Conservation (phyloP, 2,797 vertebrate species). For the Linurgus olivaceus region DNA sequence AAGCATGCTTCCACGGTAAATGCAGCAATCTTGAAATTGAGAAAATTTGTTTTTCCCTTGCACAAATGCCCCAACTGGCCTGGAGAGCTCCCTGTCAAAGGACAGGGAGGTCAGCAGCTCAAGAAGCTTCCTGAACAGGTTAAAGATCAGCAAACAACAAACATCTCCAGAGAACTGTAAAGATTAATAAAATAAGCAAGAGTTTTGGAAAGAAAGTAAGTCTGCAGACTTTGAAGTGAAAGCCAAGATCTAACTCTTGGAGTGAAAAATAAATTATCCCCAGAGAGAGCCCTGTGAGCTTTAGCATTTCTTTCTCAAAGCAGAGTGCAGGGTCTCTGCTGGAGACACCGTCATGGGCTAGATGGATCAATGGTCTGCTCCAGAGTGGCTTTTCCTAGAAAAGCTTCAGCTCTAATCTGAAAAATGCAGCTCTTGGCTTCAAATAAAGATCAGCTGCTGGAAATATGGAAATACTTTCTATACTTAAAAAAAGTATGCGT, state of each 20-base stretch:
- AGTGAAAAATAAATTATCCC: slow-evolving; percentile 22
- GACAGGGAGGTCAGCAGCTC: not conserved
- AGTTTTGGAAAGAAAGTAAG: slow-evolving; percentile 37
- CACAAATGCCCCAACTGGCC: not conserved
- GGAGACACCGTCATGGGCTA: not conserved
- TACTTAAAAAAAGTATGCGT: slow-evolving; percentile 47
- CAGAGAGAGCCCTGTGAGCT: not conserved
- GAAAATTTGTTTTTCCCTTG: not conserved
- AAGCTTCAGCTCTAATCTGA: slow-evolving; percentile 23
- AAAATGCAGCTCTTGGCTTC: slow-evolving; percentile 50
- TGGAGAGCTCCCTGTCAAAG: fast-evolving
- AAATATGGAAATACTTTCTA: slow-evolving; percentile 66
- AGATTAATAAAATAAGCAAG: slow-evolving; percentile 36
- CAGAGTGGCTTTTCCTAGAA: slow-evolving; percentile 51
- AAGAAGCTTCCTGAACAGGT: not conserved
- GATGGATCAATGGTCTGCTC: not conserved
- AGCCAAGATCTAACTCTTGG: slow-evolving; percentile 12
- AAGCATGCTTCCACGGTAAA: not conserved
- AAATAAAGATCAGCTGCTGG: slow-evolving; percentile 61
- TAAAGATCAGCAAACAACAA: not conserved
- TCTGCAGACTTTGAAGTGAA: slow-evolving; percentile 3
- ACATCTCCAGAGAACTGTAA: not conserved
- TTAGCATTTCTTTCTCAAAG: not conserved
- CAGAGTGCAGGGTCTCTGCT: not conserved
- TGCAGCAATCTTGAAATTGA: not conserved